Conservation (phyloP, 2,797 vertebrate species). For the Momotus momota region DNA sequence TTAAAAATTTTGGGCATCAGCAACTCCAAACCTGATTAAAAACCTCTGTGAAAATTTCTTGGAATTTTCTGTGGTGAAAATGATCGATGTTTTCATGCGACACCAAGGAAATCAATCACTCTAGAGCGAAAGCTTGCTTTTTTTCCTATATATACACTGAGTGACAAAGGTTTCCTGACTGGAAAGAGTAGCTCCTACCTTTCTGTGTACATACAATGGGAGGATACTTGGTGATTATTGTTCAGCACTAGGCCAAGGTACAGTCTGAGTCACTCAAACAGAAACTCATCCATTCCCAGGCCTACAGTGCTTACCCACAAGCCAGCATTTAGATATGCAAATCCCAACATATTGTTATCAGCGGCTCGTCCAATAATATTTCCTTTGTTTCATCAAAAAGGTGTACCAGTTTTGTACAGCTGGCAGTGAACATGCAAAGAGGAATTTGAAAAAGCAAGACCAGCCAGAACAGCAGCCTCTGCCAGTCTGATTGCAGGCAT, state of each 20-base stretch:
- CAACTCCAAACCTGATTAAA: background rate
- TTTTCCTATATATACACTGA: background rate
- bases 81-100: background rate
- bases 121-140: background rate
- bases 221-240: background rate
- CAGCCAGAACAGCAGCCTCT: slow-evolving; percentile 59
- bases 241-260: background rate
- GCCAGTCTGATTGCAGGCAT: slow-evolving; percentile 50
- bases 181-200: background rate
- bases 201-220: background rate
- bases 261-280: background rate
- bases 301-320: background rate
- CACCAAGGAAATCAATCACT: background rate
- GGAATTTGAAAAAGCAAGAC: slow-evolving; percentile 68
- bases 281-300: slow-evolving; percentile 54
- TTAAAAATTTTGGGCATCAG: background rate
- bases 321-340: slow-evolving; percentile 61
- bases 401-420: slow-evolving; percentile 42
- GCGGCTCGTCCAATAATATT: slow-evolving; percentile 53
- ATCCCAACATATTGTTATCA: slow-evolving; percentile 49
- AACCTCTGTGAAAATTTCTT: background rate
- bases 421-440: slow-evolving; percentile 60
- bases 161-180: background rate
- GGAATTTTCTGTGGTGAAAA: background rate
- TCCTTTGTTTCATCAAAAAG: slow-evolving; percentile 68